Conservation (phyloP, 2,888 invertebrate species). For the Himalopsyche anomala region DNA sequence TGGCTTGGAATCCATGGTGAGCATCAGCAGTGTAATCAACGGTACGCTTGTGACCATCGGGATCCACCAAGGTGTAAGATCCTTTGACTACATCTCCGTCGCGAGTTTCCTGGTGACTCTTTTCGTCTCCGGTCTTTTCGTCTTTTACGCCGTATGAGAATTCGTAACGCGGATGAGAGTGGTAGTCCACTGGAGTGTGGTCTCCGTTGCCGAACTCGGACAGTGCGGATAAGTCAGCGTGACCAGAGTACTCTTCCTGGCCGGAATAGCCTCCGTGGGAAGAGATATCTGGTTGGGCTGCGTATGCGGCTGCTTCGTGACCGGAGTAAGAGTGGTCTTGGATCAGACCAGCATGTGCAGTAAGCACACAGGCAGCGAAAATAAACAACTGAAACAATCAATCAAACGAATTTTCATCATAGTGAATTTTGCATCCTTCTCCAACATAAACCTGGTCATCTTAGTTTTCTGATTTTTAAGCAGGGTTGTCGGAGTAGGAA, state of each 20-base stretch:
- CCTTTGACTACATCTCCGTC: constrained; percentile 63
- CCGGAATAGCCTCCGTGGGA: constrained; percentile 46
- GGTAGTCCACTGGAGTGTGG: constrained; percentile 62
- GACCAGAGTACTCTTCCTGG: constrained; percentile 48
- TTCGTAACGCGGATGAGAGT: constrained; percentile 63
- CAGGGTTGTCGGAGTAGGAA: no score
- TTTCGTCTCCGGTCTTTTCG: constrained; percentile 63
- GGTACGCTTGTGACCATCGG: constrained; percentile 64
- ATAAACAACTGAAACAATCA: constrained; percentile 59
- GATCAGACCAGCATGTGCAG: constrained; percentile 49
- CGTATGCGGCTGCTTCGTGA: constrained; percentile 36
- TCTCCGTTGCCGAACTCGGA: constrained; percentile 62
- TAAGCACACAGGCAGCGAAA: constrained; percentile 55
- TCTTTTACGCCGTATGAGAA: constrained; percentile 65
- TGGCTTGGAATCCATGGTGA: constrained; percentile 63
- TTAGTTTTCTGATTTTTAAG: no score
- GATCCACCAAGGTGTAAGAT: constrained; percentile 61
- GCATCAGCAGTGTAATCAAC: constrained; percentile 64
- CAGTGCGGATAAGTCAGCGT: constrained; percentile 52
- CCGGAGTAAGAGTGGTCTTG: constrained; percentile 47
- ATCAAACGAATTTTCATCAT: no score
- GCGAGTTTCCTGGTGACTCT: constrained; percentile 62
- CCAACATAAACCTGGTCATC: no score
- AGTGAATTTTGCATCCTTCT: no score
- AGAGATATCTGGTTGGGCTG: background rate